Base-by-base conservation (phyloP, 2,797 vertebrate species). In the Phoebastria nigripes region DNA sequence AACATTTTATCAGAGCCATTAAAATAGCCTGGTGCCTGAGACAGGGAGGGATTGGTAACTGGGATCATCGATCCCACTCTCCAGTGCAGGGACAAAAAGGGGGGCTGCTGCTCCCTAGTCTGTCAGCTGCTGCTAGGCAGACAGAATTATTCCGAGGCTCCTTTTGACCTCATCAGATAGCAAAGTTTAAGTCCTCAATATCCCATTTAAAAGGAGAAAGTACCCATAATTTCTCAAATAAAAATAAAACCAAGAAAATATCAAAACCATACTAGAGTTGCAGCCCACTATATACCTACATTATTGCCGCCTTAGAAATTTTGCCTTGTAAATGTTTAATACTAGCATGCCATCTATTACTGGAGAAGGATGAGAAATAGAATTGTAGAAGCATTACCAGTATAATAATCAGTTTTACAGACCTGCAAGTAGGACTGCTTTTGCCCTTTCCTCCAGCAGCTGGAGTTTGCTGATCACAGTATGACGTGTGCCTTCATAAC, bases 361-460 rank as follows among this genome's bases (percentile, higher is more conserved):
- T 47, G 51, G 29, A 80, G 24, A 72, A 86, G 35, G 69, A 41
- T 46, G 24, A 77, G 55, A 92, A 89, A 69, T 49, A 41, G 47
- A 71, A 25, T 4, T 72, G 41, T 25, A 62, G 67, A 77, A 58
- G 55, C 8, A 11, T 52, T 61, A 51, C 46, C 31, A 29, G 19
- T n/a, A 24, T n/a, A 86, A 55, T 46, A 62, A 33, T 51, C 11
- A 58, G 24, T 56, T 78, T 82, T 56, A 91, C 85, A 54, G 87
- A 98, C 97, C 98, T 98, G 95, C 94, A 71, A 95, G 94, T 35
- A 98, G 94, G 76, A 97, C 15, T 67, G 97, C 97, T 92, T 95
- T 98, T 93, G 96, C 65, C 66, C 96, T 97, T 93, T 94, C 86
- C 71, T 98, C 96, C 28, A 97, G 97, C 63, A 98, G 55, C 65